Conservation (phyloP, 1,140 invertebrate genomes). For the Aphidius ervi region DNA sequence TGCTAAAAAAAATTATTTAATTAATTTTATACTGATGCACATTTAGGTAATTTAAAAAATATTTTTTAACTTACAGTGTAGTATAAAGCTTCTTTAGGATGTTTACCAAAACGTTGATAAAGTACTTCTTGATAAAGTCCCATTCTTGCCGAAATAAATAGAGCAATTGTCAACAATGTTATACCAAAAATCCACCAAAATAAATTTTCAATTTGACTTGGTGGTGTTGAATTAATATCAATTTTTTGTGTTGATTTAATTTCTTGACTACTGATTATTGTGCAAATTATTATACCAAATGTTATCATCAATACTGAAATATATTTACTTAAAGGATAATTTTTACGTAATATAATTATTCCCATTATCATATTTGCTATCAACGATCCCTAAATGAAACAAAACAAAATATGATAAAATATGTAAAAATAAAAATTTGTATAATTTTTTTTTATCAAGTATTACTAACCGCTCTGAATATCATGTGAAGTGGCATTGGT, state of each 20-base stretch:
- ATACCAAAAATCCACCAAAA: constrained; percentile 87
- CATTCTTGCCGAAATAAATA: constrained; percentile 92
- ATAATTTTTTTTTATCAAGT: neutral
- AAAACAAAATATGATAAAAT: constrained; percentile 9
- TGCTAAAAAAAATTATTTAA: constrained; percentile 59
- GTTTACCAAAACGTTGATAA: constrained; percentile 84
- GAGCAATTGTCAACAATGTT: constrained; percentile 75
- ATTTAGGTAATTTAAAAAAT: neutral
- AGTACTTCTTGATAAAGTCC: constrained; percentile 95
- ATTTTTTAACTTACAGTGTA: constrained; percentile 65
- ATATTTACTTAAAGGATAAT: constrained; percentile 83
- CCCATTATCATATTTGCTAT: constrained; percentile 97
- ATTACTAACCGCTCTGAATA: constrained; percentile 85
- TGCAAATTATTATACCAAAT: constrained; percentile 86
- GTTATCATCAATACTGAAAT: constrained; percentile 91
- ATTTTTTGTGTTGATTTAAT: constrained; percentile 49
- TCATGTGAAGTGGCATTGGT: constrained; percentile 97
- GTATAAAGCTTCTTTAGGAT: constrained; percentile 91
- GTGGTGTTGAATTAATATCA: constrained; percentile 28
- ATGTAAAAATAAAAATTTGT: no score
- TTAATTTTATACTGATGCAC: neutral
- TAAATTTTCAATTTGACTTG: constrained; percentile 55
- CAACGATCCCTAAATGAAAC: constrained; percentile 76
- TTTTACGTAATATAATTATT: constrained; percentile 82
- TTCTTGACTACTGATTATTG: constrained; percentile 77